Evolutionary conservation across 2,113 vertebrate species (phyloP).

Genomic region (Eulemur macaco): DNA sequence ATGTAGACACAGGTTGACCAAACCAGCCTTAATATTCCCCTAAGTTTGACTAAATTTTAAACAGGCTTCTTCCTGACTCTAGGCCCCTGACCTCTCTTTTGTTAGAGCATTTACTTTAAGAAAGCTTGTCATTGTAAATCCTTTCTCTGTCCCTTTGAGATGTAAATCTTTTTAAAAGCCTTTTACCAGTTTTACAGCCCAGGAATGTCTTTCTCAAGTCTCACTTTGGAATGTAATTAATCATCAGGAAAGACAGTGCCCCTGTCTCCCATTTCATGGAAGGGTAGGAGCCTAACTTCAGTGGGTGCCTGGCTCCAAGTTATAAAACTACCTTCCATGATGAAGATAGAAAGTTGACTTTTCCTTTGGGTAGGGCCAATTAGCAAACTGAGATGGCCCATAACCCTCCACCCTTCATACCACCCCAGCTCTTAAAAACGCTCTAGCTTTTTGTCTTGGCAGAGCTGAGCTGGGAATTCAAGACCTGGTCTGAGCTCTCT

Average conservation of each 20-base stretch:
- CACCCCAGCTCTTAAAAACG: neutral
- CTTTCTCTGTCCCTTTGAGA: neutral
- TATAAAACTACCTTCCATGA: neutral
- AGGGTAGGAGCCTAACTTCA: neutral
- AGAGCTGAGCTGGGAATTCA: neutral
- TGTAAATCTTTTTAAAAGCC: neutral
- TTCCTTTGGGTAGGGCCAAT: neutral
- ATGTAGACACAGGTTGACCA: neutral
- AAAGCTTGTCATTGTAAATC: neutral
- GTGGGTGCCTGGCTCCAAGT: neutral
- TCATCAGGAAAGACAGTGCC: neutral
- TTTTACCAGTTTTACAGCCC: neutral
- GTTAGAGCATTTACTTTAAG: neutral
- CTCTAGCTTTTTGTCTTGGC: neutral
- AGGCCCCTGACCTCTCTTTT: neutral
- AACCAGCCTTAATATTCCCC: neutral
- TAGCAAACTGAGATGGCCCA: neutral
- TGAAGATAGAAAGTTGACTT: neutral
- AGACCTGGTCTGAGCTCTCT: neutral
- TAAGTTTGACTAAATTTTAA: neutral
- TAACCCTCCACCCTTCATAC: rapidly evolving
- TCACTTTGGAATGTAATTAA: neutral
- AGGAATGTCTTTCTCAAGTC: neutral
- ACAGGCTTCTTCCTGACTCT: neutral
- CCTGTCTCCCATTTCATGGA: neutral